Conservation (phyloP, 2,888 invertebrate genomes). For the Andrena bicolor region DNA sequence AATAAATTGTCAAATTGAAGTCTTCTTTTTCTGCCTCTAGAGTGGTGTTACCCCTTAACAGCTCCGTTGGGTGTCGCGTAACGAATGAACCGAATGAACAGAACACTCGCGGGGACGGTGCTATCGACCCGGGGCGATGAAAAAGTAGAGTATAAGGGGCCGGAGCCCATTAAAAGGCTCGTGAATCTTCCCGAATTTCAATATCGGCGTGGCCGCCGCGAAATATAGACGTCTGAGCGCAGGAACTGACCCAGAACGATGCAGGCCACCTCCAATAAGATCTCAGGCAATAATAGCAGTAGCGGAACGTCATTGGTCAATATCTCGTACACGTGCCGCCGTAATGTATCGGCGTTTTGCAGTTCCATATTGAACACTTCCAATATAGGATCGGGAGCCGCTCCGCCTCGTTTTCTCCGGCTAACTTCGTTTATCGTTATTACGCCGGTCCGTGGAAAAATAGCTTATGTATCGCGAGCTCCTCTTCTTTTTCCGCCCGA, state of each 20-base stretch:
- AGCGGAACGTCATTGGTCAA: conserved; percentile 70
- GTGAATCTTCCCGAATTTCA: conserved; percentile 63
- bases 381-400: conserved; percentile 57
- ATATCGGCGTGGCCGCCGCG: conserved; percentile 48
- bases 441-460: conserved; percentile 46
- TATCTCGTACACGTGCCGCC: conserved; percentile 72
- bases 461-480: conserved; percentile 36
- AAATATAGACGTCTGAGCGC: conserved; percentile 50
- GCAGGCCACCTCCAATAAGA: conserved; percentile 67
- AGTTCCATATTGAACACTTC: conserved; percentile 69
- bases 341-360: conserved; percentile 68
- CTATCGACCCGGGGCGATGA: conserved; percentile 11
- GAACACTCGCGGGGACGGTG: background rate
- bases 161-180: conserved; percentile 46
- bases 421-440: conserved; percentile 72
- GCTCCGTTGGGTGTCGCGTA: too few species aligned
- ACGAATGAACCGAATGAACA: background rate
- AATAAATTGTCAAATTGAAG: too few species aligned
- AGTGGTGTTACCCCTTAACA: too few species aligned
- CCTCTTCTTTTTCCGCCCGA: background rate
- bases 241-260: conserved; percentile 62
- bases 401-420: conserved; percentile 57
- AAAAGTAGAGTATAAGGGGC: conserved; percentile 9
- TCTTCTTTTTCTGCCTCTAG: too few species aligned
- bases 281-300: conserved; percentile 69